Conservation (phyloP, 2,797 vertebrate genomes). For the Acridotheres tristis region DNA sequence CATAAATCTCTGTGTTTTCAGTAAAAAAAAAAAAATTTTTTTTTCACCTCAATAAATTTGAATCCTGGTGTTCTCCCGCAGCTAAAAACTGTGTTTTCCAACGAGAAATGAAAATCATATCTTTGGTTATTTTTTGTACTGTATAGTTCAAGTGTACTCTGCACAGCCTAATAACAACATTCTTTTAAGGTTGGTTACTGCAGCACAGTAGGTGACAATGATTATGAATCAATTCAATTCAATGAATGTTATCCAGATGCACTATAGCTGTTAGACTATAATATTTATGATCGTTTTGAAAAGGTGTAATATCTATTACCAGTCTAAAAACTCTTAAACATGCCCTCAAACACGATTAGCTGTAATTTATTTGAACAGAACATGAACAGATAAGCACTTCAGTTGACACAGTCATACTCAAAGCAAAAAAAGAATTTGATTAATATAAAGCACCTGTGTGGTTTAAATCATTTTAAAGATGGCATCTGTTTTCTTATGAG, state of each 20-base stretch:
- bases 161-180: not conserved
- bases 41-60: not conserved
- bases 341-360: conserved; percentile 15
- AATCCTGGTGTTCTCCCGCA: not conserved
- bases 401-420: conserved; percentile 5
- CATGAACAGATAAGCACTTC: conserved; percentile 47
- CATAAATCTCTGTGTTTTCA: not conserved
- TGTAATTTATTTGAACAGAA: conserved; percentile 53
- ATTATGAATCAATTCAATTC: not conserved
- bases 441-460: conserved; percentile 49
- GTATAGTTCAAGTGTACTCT: not conserved
- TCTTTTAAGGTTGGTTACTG: not conserved
- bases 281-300: conserved; percentile 46
- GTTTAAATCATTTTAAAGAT: conserved; percentile 51
- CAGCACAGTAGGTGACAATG: not conserved
- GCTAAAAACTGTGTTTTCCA: not conserved
- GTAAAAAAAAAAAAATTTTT: not conserved
- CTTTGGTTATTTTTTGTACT: not conserved
- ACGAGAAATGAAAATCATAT: not conserved
- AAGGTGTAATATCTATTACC: not conserved
- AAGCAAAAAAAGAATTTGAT: conserved; percentile 35
- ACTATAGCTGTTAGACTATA: not conserved
- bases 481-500: conserved; percentile 30
- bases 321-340: conserved; percentile 16
- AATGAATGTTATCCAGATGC: conserved; percentile 2